These are phyloP conservation scores for Emydocephalus ijimae DNA, from an alignment of 2,113 vertebrate genomes.

Conservation along the genomic window DNA sequence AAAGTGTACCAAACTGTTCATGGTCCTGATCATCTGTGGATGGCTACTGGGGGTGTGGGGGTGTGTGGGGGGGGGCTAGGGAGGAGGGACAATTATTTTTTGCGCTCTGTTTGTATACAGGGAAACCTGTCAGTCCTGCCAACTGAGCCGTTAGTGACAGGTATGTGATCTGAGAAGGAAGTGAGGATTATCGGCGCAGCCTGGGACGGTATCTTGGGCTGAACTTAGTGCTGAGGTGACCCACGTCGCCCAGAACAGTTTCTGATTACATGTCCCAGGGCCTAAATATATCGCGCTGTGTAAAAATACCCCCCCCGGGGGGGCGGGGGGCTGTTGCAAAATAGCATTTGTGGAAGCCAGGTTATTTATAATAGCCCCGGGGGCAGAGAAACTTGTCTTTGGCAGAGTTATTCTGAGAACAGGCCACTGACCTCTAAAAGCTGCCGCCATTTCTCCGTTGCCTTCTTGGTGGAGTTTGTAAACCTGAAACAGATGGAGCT, in stretches of 20 bases:
- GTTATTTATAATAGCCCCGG: constrained; percentile 16
- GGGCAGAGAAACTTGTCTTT: not conserved
- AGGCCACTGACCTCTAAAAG: constrained; percentile 4
- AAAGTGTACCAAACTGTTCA: not conserved
- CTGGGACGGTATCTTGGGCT: constrained; percentile 7
- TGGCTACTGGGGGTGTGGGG: not conserved
- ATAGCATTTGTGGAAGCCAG: not conserved
- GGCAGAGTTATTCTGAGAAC: constrained; percentile 10
- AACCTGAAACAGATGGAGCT: not conserved
- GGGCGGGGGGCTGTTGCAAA: not conserved
- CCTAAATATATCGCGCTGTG: constrained; percentile 13
- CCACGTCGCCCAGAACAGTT: constrained; percentile 1
- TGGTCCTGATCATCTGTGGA: not conserved
- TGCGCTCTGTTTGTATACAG: constrained; percentile 8
- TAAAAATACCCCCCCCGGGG: constrained; percentile 9
- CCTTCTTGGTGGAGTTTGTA: not conserved
- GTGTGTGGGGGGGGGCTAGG: no score
- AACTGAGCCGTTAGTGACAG: constrained; percentile 14
- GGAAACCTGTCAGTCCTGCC: not conserved
- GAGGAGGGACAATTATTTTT: not conserved
- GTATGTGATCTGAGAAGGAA: constrained; percentile 11
- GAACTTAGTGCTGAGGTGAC: constrained; percentile 21
- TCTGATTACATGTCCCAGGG: not conserved
- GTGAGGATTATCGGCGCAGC: constrained; percentile 11
- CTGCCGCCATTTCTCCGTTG: not conserved